These are phyloP conservation scores for Neocrepidodera transversa DNA, from an alignment of 2,888 invertebrate species.

Conservation along the genomic window DNA sequence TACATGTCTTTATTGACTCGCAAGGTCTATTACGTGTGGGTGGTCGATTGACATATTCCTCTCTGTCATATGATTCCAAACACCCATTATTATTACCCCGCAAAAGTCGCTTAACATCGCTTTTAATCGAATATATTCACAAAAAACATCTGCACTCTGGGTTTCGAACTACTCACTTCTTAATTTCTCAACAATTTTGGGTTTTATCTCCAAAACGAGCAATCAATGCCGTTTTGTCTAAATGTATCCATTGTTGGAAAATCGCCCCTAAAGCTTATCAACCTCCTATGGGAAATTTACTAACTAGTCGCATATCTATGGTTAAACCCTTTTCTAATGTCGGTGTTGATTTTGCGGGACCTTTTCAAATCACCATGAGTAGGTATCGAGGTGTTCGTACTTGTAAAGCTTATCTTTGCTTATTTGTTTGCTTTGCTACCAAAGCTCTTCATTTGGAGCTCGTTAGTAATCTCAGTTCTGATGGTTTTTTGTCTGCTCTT, in stretches of 20 bases:
- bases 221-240: neutral
- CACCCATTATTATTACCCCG: neutral
- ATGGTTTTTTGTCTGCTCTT: too few species aligned
- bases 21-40: conserved; percentile 1
- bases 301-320: neutral
- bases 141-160: neutral
- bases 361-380: neutral
- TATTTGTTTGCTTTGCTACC: neutral
- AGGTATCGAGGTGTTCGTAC: neutral
- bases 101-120: neutral
- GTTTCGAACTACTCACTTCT: neutral
- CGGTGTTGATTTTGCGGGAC: neutral
- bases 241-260: neutral
- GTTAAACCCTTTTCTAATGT: neutral
- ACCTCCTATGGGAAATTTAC: neutral
- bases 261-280: too few species aligned
- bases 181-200: neutral
- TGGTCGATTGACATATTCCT: neutral
- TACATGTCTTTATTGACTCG: conserved; percentile 10
- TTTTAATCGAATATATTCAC: neutral
- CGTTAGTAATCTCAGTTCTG: too few species aligned
- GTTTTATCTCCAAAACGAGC: neutral
- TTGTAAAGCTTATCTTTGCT: neutral
- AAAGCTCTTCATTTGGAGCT: neutral
- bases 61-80: conserved; percentile 27